Percentiles rank a stretch among this genome's conserved stretches.
These are phyloP conservation scores for Oedothorax gibbosus DNA, from an alignment of 1,140 invertebrate genomes.

Conservation along the genomic window DNA sequence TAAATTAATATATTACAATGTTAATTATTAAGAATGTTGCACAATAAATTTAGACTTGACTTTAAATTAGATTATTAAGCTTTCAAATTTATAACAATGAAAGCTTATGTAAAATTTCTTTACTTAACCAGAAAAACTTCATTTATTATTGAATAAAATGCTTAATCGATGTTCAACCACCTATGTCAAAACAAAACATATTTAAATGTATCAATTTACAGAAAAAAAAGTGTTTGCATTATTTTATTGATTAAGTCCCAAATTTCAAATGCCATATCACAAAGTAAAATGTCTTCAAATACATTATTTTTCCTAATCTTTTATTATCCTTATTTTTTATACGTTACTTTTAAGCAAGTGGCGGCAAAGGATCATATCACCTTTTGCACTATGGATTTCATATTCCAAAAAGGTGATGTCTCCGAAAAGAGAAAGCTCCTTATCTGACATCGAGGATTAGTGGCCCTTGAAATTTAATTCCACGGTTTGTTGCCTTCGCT, in stretches of 20 bases:
- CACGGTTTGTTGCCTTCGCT: conserved; percentile 29
- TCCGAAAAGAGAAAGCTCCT: conserved; percentile 9
- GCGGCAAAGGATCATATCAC: background rate
- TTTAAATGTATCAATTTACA: no score
- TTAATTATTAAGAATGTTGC: no score
- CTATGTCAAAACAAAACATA: no score
- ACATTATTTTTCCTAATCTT: background rate
- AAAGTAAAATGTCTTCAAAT: background rate
- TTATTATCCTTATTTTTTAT: conserved; percentile 27
- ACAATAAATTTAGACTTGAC: no score
- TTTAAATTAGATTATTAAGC: no score
- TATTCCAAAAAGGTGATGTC: conserved; percentile 16
- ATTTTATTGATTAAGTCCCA: background rate
- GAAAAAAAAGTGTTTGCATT: background rate
- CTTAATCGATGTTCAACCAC: no score
- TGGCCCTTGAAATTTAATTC: conserved; percentile 35
- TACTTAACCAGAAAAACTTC: no score
- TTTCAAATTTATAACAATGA: no score
- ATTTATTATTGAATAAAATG: no score
- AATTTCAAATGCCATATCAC: background rate
- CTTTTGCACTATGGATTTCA: conserved; percentile 42
- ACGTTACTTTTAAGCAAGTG: conserved; percentile 13
- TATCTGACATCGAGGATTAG: conserved; percentile 37
- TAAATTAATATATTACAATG: no score
- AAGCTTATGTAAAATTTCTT: no score